Evolutionary conservation across 2,113 vertebrate genomes (phyloP), one percentile per base, ranked within the genome.

Genomic region (Mixornis gularis): DNA sequence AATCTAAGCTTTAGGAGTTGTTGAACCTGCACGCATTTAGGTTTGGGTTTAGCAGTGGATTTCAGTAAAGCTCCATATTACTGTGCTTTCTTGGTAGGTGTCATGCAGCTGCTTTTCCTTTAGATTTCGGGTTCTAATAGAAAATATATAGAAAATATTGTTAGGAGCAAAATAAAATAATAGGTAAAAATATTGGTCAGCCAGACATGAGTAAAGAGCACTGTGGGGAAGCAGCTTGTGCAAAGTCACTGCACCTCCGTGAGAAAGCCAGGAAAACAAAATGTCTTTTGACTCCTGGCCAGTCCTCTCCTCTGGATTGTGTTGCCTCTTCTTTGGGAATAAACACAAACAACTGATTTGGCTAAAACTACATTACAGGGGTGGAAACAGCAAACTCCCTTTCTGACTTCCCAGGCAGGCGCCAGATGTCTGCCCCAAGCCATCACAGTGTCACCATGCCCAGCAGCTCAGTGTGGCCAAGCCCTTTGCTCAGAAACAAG

Each of bases 181-280:
- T 64, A 87, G 46, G 63, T 68, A 52, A 87, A 85, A 76, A 32
- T 52, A 87, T 8, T 0, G 1, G 29, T 65, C 0, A 0, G 51
- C 14, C 38, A 77, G 63, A 66, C 29, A 8, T n/a, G 78, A 88
- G 48, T 8, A 74, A 85, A 87, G 59, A 43, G 85, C 26, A 5
- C 6, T 40, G 68, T 25, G 48, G 55, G 12, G 55, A 83, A 83
- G 27, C 0, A 0, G 46, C 44, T 95, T 74, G 65, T 10, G 15
- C 76, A 87, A 85, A 88, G 51, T 85, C 52, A 51, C 72, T 1
- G 16, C 62, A 89, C 34, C 72, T 62, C 43, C 49, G 62, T 68
- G 83, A 60, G 78, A 93, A 84, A 84, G 70, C 83, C 72, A 95
- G 65, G n/a, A 93, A 90, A 92, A 90, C 68, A 86, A 77, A 93